phyloP scores from a whole-genome alignment of 2,113 vertebrate genomes.

The Burhinus oedicnemus region DNA sequence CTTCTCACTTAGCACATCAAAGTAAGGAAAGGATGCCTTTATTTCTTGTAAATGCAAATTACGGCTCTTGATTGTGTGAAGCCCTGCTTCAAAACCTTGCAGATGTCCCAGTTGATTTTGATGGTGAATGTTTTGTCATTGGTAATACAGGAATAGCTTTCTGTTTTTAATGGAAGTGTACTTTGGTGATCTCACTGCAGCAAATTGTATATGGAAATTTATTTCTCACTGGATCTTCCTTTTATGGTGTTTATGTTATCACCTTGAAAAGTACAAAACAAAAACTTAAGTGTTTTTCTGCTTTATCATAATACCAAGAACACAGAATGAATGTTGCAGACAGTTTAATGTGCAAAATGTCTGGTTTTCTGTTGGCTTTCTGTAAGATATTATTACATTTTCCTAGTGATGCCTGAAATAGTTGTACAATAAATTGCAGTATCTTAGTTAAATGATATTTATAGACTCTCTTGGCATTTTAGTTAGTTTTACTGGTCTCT shows the following conservation, averaged over 20 bases:
- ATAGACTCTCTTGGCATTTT: not conserved
- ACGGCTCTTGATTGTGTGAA: not conserved
- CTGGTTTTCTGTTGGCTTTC: conserved; percentile 25
- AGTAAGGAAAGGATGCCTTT: conserved; percentile 17
- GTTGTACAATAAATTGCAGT: not conserved
- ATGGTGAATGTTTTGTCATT: not conserved
- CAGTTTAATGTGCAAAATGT: conserved; percentile 8
- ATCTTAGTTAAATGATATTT: not conserved
- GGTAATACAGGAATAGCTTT: not conserved
- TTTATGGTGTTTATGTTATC: conserved; percentile 2
- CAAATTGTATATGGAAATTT: not conserved
- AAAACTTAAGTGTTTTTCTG: not conserved
- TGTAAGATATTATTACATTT: not conserved
- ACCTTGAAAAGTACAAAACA: not conserved
- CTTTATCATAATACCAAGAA: not conserved
- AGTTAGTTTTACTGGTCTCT: not conserved
- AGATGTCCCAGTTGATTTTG: conserved; percentile 14
- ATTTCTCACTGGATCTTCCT: conserved; percentile 25
- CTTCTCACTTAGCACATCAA: conserved; percentile 47
- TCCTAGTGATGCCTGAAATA: not conserved
- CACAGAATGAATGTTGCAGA: conserved; percentile 2
- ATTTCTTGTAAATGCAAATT: conserved; percentile 40
- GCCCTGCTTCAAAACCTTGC: conserved; percentile 10
- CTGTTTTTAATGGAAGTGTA: not conserved
- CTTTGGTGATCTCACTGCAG: not conserved